Base-by-base conservation (phyloP, 2,113 vertebrate genomes). In the Antigone vipio region DNA sequence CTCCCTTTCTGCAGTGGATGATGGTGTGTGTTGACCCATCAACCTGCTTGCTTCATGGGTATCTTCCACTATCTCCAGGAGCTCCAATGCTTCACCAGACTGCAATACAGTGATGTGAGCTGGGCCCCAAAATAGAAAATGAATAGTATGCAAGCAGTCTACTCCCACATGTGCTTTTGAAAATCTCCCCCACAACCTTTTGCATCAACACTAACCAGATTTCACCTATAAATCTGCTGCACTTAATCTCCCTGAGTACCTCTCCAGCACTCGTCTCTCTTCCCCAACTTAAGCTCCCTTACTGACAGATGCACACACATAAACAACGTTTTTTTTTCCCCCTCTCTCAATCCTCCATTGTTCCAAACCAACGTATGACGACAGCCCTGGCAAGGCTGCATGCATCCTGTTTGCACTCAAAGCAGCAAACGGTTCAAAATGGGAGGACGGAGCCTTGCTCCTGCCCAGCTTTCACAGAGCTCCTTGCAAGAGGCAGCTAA, bases 161-260 rank as follows among this genome's bases (percentile, higher is more conserved):
- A 78, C 82, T 93, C 93, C 96, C 62, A 92, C 94, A 55, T 1
- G 56, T 38, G 89, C 92, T 85, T 95, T 69, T 85, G 59, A 92
- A 97, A 92, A 89, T 87, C 91, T 91, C 86, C 81, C 89, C 89
- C 73, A 40, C 92, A 92, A 85, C 67, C 53, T 95, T 92, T 89
- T 85, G 71, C 92, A 95, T 97, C 87, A 93, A 91, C 81, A 62
- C 55, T 95, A 95, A 97, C 96, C 92, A 96, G 95, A 96, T 95
- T 96, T 93, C 94, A 96, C 94, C 87, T 89, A 96, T 89, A 92
- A 96, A 96, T 97, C 89, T 94, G 95, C 86, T 92, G 50, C 49
- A 22, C 67, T 95, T 96, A 97, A 97, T 96, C 92, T 92, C 84
- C 38, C 45, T 78, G 88, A 95, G 88, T 87, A 92, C 73, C 42